phyloP scores from a whole-genome alignment of 1,140 invertebrate genomes.

The Episyrphus balteatus region DNA sequence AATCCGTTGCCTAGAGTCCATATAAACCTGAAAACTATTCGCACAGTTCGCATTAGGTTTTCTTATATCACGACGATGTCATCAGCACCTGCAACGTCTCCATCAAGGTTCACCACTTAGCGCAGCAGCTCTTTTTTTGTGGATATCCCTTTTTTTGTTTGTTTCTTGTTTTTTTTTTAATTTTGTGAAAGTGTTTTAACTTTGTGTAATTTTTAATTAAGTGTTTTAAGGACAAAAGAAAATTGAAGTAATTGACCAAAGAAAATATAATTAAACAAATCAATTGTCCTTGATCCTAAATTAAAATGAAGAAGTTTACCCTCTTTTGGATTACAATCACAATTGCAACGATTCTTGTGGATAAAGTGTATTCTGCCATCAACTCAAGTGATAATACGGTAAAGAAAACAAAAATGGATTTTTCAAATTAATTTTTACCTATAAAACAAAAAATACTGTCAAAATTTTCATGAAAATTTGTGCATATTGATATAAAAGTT shows the following conservation, averaged over 20 bases:
- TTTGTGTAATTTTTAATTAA: not conserved
- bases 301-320: too few species aligned
- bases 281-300: too few species aligned
- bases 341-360: conserved; percentile 15
- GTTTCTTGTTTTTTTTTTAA: too few species aligned
- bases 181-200: not conserved
- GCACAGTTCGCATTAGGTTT: conserved; percentile 38
- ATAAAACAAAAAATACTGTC: not conserved
- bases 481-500: not conserved
- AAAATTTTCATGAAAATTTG: not conserved
- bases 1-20: too few species aligned
- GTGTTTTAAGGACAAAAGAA: not conserved
- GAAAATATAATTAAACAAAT: too few species aligned
- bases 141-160: not conserved
- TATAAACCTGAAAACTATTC: conserved; percentile 8
- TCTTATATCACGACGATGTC: conserved; percentile 34
- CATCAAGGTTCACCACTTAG: conserved; percentile 4
- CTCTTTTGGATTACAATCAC: conserved; percentile 9
- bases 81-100: conserved; percentile 14
- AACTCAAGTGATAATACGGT: conserved; percentile 24
- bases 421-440: too few species aligned
- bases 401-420: conserved; percentile 9
- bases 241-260: too few species aligned
- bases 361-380: conserved; percentile 19
- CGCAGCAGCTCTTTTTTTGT: not conserved